Base-by-base conservation (phyloP, 2,113 vertebrate genomes). In the Xiphophorus maculatus region DNA sequence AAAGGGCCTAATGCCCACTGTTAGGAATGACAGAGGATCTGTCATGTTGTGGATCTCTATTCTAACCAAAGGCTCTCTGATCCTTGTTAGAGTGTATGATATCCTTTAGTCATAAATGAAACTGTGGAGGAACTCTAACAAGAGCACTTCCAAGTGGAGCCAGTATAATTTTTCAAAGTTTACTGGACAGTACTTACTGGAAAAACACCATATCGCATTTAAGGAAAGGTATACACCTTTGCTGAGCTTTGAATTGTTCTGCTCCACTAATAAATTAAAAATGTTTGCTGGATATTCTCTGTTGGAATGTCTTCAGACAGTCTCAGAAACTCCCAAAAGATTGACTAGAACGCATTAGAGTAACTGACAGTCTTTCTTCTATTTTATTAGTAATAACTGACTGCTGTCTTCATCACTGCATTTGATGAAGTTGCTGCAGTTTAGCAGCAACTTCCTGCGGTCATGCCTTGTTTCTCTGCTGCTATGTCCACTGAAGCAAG, bases 301-400 rank as follows among this genome's bases (percentile, higher is more conserved):
- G 22, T 2, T 58, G 22, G 9, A 25, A 58, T 11, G 3, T 25
- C 51, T n/a, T 58, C 51, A 25, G 5, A n/a, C 51, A 17, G 5
- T 25, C 10, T 9, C 51, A 8, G 51, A 25, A 25, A 58, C 51
- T n/a, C 51, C 22, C 25, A 58, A n/a, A 58, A 54, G 51, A 54
- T 6, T n/a, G 51, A 58, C 25, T 51, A 25, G 10, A 25, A 58
- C 22, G 9, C 7, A 48, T 48, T 48, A 48, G 4, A 58, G 51
- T 25, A 58, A 10, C 25, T 58, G 22, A 25, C 51, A 58, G 51
- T 58, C 22, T 60, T 25, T 48, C n/a, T 64, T 5, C 64, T 13
- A 63, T 72, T 67, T 79, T 33, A 22, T 80, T 30, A 48, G 62
- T 40, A 62, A 69, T 42, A 83, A 60, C 51, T 8, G 13, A 63